Percentiles rank a stretch among this genome's conserved stretches.
Evolutionary conservation across 1,140 invertebrate species (phyloP).

Genomic region (Lordiphosa clarofinis): DNA sequence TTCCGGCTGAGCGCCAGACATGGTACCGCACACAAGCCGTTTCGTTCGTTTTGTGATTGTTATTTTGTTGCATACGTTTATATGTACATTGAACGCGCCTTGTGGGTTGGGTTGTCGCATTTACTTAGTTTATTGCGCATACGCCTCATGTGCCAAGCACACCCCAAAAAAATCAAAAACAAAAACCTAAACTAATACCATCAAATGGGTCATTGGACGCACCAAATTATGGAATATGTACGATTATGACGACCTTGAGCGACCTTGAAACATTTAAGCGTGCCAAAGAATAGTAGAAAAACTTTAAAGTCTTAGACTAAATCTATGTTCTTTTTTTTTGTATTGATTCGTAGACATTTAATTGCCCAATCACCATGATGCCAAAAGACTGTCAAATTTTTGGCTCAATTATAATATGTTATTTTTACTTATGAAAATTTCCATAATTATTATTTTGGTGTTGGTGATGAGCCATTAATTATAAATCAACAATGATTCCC

Average conservation of each 20-base stretch:
- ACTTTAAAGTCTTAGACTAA: too few species aligned
- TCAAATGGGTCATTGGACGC: conserved; percentile 71
- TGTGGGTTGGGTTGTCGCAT: conserved; percentile 42
- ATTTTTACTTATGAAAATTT: conserved; percentile 25
- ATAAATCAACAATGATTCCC: conserved; percentile 34
- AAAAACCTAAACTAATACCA: conserved; percentile 23
- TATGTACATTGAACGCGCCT: conserved; percentile 54
- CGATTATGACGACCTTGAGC: conserved; percentile 69
- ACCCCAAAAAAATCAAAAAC: conserved; percentile 32
- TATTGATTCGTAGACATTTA: too few species aligned
- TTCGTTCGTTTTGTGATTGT: conserved; percentile 6
- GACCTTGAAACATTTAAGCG: conserved; percentile 61
- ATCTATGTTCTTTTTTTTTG: too few species aligned
- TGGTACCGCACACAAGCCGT: conserved; percentile 18
- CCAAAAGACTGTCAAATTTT: too few species aligned
- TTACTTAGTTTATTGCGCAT: conserved; percentile 58
- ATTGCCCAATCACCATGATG: too few species aligned
- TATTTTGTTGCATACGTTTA: conserved; percentile 36
- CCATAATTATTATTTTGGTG: conserved; percentile 39
- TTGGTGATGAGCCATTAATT: conserved; percentile 35
- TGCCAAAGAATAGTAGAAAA: neutral
- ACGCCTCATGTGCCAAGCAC: conserved; percentile 56
- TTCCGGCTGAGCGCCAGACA: conserved; percentile 63
- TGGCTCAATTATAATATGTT: neutral
- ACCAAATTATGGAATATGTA: conserved; percentile 30